These are phyloP conservation scores for Coptodon rendalli DNA, from an alignment of 2,113 vertebrate genomes.

Conservation along the genomic window DNA sequence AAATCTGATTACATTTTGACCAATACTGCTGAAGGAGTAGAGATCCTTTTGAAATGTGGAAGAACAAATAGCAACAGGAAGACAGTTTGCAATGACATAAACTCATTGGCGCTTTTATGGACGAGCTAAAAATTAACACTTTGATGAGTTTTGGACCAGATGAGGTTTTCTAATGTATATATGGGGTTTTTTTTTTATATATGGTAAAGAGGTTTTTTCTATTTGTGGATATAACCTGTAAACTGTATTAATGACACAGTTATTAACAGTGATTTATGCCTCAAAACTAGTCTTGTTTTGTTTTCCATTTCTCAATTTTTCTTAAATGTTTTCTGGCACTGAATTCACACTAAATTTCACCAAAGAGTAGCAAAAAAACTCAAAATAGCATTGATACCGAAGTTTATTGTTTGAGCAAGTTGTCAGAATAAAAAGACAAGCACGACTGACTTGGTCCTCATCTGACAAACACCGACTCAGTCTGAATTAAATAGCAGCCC, in stretches of 20 bases:
- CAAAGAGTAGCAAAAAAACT: neutral
- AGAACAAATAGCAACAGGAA: neutral
- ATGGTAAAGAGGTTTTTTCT: neutral
- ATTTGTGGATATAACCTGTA: neutral
- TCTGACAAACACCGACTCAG: neutral
- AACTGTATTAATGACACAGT: neutral
- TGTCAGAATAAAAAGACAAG: neutral
- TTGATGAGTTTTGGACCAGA: neutral
- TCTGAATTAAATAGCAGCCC: neutral
- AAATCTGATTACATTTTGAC: neutral
- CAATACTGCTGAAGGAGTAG: neutral
- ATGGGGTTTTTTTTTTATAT: rapidly evolving
- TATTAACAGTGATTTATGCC: neutral
- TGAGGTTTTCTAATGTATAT: neutral
- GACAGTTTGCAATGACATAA: neutral
- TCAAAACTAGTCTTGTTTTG: rapidly evolving
- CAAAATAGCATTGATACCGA: rapidly evolving
- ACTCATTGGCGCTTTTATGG: neutral
- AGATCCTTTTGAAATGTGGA: neutral
- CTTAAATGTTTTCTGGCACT: neutral
- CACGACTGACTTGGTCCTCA: neutral
- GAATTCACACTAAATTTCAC: neutral
- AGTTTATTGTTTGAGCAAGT: neutral
- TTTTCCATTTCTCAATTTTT: neutral
- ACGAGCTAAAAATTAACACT: neutral